Conservation (phyloP, 2,888 invertebrate genomes). For the Clitarchus hookeri region DNA sequence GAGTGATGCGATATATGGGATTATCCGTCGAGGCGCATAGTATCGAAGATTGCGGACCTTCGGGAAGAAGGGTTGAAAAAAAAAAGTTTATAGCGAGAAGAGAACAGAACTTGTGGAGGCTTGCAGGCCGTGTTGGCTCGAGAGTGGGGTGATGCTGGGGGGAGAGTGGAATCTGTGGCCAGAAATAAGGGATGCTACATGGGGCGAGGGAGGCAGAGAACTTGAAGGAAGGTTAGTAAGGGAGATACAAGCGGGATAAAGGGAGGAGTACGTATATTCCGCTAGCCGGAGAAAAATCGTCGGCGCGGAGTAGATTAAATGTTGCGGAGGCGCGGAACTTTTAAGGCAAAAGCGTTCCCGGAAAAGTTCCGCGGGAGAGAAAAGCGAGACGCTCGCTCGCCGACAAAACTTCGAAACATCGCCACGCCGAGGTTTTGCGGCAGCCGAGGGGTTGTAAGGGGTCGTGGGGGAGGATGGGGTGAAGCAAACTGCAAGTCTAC, state of each 20-base stretch:
- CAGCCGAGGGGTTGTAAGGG: no score
- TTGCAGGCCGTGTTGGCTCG: not conserved
- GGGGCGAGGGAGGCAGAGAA: no score
- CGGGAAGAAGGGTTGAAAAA: not conserved
- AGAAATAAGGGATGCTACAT: not conserved
- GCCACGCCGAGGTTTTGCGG: not conserved
- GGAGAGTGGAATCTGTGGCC: not conserved
- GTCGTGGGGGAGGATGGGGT: not conserved
- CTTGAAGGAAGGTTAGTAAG: no score
- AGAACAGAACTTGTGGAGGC: not conserved
- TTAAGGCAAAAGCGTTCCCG: not conserved
- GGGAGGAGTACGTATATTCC: not conserved
- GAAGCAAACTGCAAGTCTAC: not conserved
- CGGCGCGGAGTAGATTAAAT: constrained; percentile 10
- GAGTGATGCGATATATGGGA: not conserved
- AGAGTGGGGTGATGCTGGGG: not conserved
- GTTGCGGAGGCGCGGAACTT: not conserved
- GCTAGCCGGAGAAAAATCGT: not conserved
- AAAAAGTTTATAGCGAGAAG: not conserved
- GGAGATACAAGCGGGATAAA: not conserved
- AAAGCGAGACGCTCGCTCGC: not conserved
- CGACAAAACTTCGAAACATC: not conserved
- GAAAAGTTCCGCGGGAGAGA: not conserved
- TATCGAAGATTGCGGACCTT: not conserved
- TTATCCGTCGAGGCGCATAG: not conserved